Evolutionary conservation across 2,113 vertebrate species (phyloP).

Genomic region (Microcebus ravelobensis): DNA sequence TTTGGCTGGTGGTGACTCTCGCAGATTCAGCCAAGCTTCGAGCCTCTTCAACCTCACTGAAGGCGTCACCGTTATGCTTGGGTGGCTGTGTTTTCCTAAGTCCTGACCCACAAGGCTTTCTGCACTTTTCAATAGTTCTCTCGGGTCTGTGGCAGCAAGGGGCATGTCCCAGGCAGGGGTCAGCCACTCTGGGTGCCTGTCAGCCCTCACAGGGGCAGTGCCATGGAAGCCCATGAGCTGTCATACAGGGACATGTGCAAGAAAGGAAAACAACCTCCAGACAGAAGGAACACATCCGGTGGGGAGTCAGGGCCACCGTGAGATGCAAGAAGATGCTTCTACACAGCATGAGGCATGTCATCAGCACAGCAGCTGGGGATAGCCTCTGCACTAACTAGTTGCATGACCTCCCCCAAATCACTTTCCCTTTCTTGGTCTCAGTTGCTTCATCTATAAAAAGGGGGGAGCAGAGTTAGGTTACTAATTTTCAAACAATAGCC

Average conservation of each 20-base stretch:
- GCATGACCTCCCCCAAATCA: neutral
- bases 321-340: neutral
- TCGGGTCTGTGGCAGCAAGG: neutral
- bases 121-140: neutral
- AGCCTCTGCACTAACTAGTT: neutral
- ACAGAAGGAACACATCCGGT: neutral
- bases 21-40: neutral
- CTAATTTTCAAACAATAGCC: neutral
- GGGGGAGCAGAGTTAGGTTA: neutral
- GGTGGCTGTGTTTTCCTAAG: neutral
- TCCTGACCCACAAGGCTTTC: neutral
- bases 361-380: neutral
- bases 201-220: neutral
- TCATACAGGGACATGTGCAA: neutral
- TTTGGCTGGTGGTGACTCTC: neutral
- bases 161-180: neutral
- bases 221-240: neutral
- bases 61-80: neutral
- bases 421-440: neutral
- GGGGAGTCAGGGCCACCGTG: no score
- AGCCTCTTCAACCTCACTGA: neutral
- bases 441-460: constrained; percentile 22
- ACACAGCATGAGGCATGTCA: neutral
- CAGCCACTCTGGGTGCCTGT: neutral
- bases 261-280: neutral